Percentiles rank a stretch among this genome's conserved stretches.
These are phyloP conservation scores for Carlito syrichta DNA, from an alignment of 2,113 vertebrate species.

Conservation along the genomic window DNA sequence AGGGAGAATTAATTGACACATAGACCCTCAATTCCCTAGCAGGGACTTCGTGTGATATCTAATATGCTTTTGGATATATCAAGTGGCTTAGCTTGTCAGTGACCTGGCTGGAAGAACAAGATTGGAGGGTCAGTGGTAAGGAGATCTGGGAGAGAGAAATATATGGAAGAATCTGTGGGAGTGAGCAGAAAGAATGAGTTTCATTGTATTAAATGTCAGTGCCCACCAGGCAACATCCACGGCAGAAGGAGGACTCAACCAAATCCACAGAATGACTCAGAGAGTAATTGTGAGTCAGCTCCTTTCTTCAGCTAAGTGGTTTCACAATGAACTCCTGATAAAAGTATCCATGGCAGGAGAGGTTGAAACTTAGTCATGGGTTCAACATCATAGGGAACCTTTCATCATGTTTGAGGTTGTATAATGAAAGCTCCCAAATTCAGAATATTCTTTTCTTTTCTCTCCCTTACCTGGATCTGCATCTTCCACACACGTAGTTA, in stretches of 20 bases:
- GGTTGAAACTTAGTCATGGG: not conserved
- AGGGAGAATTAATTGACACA: not conserved
- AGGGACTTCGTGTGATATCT: not conserved
- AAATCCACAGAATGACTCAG: not conserved
- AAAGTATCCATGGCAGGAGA: not conserved
- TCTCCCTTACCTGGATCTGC: fast-evolving
- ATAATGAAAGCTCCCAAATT: not conserved
- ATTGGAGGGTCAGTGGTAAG: fast-evolving
- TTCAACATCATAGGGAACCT: not conserved
- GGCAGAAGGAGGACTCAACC: not conserved
- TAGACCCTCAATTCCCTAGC: no score
- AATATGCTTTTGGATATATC: not conserved
- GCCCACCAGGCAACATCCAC: not conserved
- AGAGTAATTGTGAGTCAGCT: not conserved
- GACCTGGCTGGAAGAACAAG: not conserved
- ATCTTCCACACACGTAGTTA: not conserved
- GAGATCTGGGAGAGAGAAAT: not conserved
- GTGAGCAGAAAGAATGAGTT: not conserved
- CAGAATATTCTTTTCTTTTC: not conserved
- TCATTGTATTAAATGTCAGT: not conserved
- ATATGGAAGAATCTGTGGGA: not conserved
- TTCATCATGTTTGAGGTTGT: not conserved
- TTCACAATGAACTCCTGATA: not conserved
- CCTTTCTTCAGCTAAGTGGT: not conserved
- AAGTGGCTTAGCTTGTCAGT: not conserved